A percentile compares a stretch with the other conserved stretches of the same genome.
Conservation (phyloP, 2,113 vertebrate genomes). For the Henicopernis longicauda region DNA sequence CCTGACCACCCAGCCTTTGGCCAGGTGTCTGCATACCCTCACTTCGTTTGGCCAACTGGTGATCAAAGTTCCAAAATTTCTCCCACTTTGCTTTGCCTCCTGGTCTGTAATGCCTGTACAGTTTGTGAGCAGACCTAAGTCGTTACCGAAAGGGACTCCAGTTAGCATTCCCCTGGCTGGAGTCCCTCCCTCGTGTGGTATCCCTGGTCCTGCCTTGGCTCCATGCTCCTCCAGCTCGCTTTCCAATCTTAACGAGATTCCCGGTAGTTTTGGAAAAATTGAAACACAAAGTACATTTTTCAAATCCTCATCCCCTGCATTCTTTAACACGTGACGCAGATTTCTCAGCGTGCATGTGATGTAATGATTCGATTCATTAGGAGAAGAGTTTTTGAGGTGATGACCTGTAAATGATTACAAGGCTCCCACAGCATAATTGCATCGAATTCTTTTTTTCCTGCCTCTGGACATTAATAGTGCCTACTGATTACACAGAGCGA, state of each 20-base stretch:
- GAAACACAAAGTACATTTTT: neutral
- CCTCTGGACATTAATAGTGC: conserved; percentile 22
- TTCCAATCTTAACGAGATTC: neutral
- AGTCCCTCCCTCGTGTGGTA: too few relatives aligned
- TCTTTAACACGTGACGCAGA: accelerated
- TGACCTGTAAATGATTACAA: conserved; percentile 28
- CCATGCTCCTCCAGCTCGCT: accelerated
- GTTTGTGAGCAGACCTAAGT: neutral
- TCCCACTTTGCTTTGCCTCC: neutral
- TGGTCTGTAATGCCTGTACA: accelerated
- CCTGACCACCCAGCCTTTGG: neutral
- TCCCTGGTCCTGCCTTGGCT: neutral
- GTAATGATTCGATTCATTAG: neutral
- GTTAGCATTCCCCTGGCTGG: too few relatives aligned
- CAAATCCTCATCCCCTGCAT: accelerated
- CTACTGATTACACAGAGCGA: neutral
- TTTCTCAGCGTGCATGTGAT: neutral
- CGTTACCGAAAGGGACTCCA: neutral
- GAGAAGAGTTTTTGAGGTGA: neutral
- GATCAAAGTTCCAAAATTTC: accelerated
- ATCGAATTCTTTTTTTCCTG: neutral
- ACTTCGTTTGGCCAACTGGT: accelerated
- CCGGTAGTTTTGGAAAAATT: accelerated
- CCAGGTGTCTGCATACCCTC: accelerated
- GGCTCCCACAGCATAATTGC: neutral